Evolutionary conservation across 2,113 vertebrate genomes (phyloP).

Genomic region (Spea multiplicata): DNA sequence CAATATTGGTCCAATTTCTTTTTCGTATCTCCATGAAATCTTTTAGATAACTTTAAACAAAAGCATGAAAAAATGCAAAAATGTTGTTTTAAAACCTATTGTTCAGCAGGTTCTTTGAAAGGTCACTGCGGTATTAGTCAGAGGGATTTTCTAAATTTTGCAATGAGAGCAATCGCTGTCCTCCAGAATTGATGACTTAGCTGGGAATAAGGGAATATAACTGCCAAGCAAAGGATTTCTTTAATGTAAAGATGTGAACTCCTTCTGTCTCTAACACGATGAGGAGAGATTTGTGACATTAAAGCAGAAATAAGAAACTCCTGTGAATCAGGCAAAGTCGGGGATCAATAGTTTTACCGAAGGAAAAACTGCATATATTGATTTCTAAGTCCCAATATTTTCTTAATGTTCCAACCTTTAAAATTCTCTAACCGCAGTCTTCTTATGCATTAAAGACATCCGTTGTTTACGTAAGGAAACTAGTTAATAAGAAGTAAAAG

Average conservation of each 20-base stretch:
- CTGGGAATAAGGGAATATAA: slow-evolving; percentile 39
- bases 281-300: slow-evolving; percentile 31
- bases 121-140: slow-evolving; percentile 31
- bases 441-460: too few relatives aligned
- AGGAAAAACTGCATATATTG: slow-evolving; percentile 4
- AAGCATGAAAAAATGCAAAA: slow-evolving; percentile 6
- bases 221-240: slow-evolving; percentile 33
- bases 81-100: slow-evolving; percentile 22
- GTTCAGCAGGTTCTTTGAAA: slow-evolving; percentile 41
- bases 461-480: too few relatives aligned
- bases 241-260: slow-evolving; percentile 41
- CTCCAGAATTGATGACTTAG: slow-evolving; percentile 44
- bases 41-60: not conserved
- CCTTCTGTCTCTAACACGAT: slow-evolving; percentile 16
- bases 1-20: too few relatives aligned
- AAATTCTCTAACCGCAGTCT: too few relatives aligned
- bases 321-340: slow-evolving; percentile 11
- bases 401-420: slow-evolving; percentile 17
- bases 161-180: slow-evolving; percentile 42
- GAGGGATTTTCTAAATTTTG: slow-evolving; percentile 42
- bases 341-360: slow-evolving; percentile 13
- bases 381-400: slow-evolving; percentile 19
- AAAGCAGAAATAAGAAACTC: slow-evolving; percentile 20
- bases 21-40: too few relatives aligned
- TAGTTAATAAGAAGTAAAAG: too few relatives aligned